These are phyloP conservation scores for Pterobdella sp. DNA, from an alignment of 2,888 invertebrate species.

Conservation along the genomic window DNA sequence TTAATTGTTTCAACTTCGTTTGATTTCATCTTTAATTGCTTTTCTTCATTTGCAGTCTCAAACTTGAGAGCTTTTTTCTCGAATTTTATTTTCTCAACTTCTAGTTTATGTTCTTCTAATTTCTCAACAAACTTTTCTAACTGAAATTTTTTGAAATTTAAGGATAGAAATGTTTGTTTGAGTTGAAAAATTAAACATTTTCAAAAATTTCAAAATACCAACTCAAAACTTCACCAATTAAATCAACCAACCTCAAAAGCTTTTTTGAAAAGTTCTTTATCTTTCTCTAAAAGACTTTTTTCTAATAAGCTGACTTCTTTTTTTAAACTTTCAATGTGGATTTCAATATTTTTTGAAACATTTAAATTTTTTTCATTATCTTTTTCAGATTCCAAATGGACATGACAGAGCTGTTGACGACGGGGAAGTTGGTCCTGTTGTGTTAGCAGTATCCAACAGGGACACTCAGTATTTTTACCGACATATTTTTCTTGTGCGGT, in stretches of 20 bases:
- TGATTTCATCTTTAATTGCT: background rate
- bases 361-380: no score
- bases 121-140: background rate
- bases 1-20: background rate
- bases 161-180: background rate
- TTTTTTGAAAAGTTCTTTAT: background rate
- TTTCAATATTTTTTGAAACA: no score
- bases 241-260: background rate
- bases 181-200: no score
- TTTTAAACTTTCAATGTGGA: background rate
- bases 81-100: background rate
- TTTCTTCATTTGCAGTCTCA: background rate
- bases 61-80: background rate
- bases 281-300: background rate
- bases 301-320: background rate
- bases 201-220: background rate
- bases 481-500: no score
- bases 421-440: no score
- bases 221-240: background rate
- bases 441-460: no score
- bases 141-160: background rate
- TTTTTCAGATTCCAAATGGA: background rate
- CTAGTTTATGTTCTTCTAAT: background rate
- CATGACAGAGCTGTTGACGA: no score
- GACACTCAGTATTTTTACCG: no score